Conservation (phyloP, 2,797 vertebrate genomes). For the Enteromius argenteus region DNA sequence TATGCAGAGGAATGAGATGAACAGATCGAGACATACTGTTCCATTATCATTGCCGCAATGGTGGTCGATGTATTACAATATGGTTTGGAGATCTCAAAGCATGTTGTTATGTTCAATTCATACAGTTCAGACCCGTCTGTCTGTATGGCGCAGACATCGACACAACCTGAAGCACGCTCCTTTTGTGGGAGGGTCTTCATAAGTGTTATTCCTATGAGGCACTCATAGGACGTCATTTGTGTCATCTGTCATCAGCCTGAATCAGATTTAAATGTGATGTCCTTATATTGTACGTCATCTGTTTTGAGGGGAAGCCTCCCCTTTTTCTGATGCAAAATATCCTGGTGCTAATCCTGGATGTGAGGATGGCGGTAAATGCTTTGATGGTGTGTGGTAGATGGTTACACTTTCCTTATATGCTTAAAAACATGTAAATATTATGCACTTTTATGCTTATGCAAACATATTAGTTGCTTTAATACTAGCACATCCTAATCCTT, state of each 20-base stretch:
- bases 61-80: conserved; percentile 58
- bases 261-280: conserved; percentile 40
- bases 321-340: conserved; percentile 8
- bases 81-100: conserved; percentile 59
- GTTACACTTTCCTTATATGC: background rate
- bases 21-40: conserved; percentile 40
- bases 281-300: conserved; percentile 18
- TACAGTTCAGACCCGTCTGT: conserved; percentile 51
- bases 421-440: conserved; percentile 19
- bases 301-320: background rate
- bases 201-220: conserved; percentile 49
- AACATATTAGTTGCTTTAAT: conserved; percentile 2
- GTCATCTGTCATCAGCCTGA: conserved; percentile 41
- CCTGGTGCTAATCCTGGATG: conserved; percentile 43
- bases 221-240: conserved; percentile 57
- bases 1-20: conserved; percentile 55
- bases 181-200: conserved; percentile 36
- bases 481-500: background rate
- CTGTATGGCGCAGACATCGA: conserved; percentile 55
- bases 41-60: conserved; percentile 55
- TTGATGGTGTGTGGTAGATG: background rate
- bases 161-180: conserved; percentile 44
- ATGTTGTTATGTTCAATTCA: conserved; percentile 57
- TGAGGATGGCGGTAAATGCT: conserved; percentile 2
- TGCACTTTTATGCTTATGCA: conserved; percentile 46